A percentile compares a stretch with the other conserved stretches of the same genome.
These are phyloP conservation scores for Oncorhynchus tshawytscha DNA, from an alignment of 2,113 vertebrate species.

Conservation along the genomic window DNA sequence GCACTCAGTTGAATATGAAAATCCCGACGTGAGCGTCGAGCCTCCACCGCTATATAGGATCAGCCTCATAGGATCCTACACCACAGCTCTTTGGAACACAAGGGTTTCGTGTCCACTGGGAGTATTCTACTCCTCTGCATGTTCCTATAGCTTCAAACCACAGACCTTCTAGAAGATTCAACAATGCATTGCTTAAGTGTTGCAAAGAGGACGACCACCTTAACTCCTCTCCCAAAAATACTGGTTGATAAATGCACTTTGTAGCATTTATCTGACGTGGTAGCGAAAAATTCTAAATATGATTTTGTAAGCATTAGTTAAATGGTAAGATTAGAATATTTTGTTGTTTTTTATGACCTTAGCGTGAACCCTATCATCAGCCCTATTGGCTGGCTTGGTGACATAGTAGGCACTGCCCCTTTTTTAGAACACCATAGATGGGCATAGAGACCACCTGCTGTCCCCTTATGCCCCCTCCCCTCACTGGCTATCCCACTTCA, in stretches of 20 bases:
- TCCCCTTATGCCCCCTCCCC: conserved; percentile 14
- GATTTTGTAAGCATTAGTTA: conserved; percentile 65
- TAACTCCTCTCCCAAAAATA: conserved; percentile 17
- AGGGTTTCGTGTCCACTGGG: conserved; percentile 38
- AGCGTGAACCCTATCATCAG: conserved; percentile 57
- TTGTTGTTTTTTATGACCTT: conserved; percentile 53
- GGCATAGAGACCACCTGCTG: conserved; percentile 32
- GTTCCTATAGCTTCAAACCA: conserved; percentile 67
- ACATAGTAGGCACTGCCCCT: conserved; percentile 31
- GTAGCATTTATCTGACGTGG: conserved; percentile 64
- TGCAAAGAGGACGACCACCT: conserved; percentile 40
- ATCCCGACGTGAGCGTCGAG: too few relatives aligned
- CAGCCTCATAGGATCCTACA: conserved; percentile 50
- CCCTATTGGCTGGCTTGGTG: conserved; percentile 40
- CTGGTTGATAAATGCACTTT: conserved; percentile 65
- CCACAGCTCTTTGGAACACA: conserved; percentile 48
- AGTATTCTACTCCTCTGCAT: conserved; percentile 60
- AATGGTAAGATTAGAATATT: conserved; percentile 38
- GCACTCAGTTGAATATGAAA: too few relatives aligned
- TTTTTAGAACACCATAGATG: conserved; percentile 45
- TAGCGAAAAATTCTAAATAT: conserved; percentile 25
- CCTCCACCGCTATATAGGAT: conserved; percentile 31
- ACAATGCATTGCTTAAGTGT: conserved; percentile 73
- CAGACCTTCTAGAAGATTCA: conserved; percentile 55
- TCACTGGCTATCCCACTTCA: conserved; percentile 50